phyloP scores from a whole-genome alignment of 2,113 vertebrate genomes.

The Cricetomys ansorgei region DNA sequence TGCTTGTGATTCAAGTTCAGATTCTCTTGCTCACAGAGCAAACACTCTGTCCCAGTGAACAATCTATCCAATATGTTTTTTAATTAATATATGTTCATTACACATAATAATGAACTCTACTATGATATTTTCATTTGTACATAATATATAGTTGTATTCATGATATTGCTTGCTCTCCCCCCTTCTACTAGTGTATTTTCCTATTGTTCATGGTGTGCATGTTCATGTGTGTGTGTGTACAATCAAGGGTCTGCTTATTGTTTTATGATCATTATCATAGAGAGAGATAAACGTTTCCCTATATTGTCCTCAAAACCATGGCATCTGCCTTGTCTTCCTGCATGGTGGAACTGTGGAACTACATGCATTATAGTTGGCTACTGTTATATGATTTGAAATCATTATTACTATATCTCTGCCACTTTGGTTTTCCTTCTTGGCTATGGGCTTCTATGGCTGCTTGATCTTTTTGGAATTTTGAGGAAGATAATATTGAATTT shows the following conservation, averaged over 20 bases:
- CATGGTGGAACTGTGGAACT: background rate
- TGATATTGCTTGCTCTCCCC: too few relatives aligned
- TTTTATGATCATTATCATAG: background rate
- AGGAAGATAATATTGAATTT: background rate
- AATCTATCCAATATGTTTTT: background rate
- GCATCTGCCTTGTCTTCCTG: background rate
- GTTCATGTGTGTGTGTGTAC: background rate
- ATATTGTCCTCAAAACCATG: background rate
- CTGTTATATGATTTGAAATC: background rate
- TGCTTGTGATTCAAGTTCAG: background rate
- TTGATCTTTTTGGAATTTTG: background rate
- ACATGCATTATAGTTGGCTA: background rate
- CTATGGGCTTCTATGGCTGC: background rate
- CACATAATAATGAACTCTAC: background rate
- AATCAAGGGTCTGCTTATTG: background rate
- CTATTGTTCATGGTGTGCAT: background rate
- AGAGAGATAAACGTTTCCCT: background rate
- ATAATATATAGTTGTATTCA: background rate
- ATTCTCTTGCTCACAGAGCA: background rate
- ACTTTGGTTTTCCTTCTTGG: background rate
- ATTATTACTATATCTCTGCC: background rate
- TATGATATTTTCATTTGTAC: background rate
- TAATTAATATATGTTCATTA: background rate
- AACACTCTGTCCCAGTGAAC: background rate
- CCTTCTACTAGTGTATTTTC: background rate